Evolutionary conservation across 2,113 vertebrate genomes (phyloP).

Genomic region (Myrmophylax atrothorax): DNA sequence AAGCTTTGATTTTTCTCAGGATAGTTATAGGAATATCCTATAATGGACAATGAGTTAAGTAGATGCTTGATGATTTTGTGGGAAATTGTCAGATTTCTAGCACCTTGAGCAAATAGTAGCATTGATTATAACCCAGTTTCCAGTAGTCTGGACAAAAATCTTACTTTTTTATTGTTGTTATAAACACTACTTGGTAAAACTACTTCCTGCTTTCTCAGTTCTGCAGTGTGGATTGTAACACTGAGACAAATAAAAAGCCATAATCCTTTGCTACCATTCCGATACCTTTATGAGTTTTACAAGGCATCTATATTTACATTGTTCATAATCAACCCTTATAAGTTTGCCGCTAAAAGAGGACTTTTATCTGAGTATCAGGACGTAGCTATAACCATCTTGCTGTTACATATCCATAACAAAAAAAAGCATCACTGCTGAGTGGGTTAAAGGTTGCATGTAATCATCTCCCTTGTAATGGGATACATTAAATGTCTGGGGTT

Average conservation of each 20-base stretch:
- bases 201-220: neutral
- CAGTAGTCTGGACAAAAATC: neutral
- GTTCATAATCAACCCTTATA: neutral
- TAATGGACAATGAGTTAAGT: neutral
- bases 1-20: neutral
- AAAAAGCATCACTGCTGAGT: neutral
- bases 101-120: neutral
- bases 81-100: neutral
- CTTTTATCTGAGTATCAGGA: neutral
- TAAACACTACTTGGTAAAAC: neutral
- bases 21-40: neutral
- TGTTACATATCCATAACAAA: neutral
- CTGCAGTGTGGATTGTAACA: neutral
- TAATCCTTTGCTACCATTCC: neutral
- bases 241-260: neutral
- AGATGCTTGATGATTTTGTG: neutral
- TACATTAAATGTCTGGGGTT: neutral
- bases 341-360: neutral
- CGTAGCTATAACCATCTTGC: neutral
- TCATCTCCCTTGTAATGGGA: neutral
- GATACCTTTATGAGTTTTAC: neutral
- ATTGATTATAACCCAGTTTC: neutral
- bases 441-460: neutral
- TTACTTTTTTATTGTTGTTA: neutral
- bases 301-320: neutral